Conservation (phyloP, 23 tunicate genomes). For the Clavelina lepadiformis region DNA sequence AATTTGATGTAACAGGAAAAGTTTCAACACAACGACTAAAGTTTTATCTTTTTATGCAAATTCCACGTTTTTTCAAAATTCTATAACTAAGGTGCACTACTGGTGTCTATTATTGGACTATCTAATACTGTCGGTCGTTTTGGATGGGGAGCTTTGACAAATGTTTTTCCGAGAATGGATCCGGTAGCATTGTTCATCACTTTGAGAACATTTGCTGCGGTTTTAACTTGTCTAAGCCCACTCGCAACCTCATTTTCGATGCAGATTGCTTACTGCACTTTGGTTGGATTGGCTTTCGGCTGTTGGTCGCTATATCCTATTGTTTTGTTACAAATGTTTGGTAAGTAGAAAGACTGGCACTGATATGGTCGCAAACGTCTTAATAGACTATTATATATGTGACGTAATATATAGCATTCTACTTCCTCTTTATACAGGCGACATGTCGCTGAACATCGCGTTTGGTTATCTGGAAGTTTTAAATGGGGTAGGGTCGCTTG, state of each 20-base stretch:
- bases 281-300: conserved; percentile 42
- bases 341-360: conserved; percentile 21
- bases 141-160: conserved; percentile 39
- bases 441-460: conserved; percentile 10
- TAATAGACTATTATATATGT: neutral
- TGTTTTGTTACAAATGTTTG: no score
- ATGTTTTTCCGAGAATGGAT: conserved; percentile 1
- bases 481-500: conserved; percentile 44
- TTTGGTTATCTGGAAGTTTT: conserved; percentile 45
- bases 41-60: no score
- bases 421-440: conserved; percentile 6
- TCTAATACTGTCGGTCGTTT: conserved; percentile 41
- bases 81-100: no score
- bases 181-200: conserved; percentile 15
- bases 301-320: conserved; percentile 52
- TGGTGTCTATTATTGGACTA: conserved; percentile 46
- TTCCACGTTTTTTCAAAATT: no score
- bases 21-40: no score
- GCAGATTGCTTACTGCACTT: conserved; percentile 22
- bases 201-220: conserved; percentile 18
- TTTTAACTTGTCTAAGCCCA: conserved; percentile 35
- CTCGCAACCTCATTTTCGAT: conserved; percentile 22
- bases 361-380: no score
- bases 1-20: no score
- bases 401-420: neutral